Conservation (phyloP, 1,140 invertebrate species). For the Neodiprion pinetum region DNA sequence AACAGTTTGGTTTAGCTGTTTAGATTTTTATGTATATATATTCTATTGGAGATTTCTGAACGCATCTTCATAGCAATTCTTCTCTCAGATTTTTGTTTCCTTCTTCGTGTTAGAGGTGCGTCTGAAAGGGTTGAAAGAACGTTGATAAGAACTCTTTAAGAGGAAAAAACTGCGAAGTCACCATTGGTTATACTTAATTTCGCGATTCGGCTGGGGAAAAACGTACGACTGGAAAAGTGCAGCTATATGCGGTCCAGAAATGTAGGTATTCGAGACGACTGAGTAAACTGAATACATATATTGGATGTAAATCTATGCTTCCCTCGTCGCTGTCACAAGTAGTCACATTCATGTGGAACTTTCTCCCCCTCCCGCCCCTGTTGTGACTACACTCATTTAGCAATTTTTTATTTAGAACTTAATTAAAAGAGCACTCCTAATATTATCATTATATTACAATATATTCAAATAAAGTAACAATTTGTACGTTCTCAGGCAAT, state of each 20-base stretch:
- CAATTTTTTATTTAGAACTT: no score
- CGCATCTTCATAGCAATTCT: not conserved
- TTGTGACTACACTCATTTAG: no score
- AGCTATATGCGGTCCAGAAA: not conserved
- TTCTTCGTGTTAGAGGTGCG: slow-evolving; percentile 2
- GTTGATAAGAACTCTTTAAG: not conserved
- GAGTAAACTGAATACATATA: not conserved
- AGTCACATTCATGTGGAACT: no score
- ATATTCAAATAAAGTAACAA: no score
- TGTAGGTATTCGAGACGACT: not conserved
- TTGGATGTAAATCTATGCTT: not conserved
- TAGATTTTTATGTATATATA: not conserved
- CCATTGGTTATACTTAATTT: no score
- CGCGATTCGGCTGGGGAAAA: not conserved
- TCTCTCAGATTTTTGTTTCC: not conserved
- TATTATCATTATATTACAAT: no score
- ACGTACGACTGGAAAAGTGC: not conserved
- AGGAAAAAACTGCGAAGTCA: not conserved
- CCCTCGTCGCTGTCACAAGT: no score
- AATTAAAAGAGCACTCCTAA: no score
- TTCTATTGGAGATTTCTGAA: not conserved
- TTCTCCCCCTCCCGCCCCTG: no score
- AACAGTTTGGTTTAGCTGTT: no score
- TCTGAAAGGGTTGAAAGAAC: not conserved
- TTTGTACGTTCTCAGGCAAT: no score